These are phyloP conservation scores for Platycnemis pennipes DNA, from an alignment of 2,888 invertebrate species.

Conservation along the genomic window DNA sequence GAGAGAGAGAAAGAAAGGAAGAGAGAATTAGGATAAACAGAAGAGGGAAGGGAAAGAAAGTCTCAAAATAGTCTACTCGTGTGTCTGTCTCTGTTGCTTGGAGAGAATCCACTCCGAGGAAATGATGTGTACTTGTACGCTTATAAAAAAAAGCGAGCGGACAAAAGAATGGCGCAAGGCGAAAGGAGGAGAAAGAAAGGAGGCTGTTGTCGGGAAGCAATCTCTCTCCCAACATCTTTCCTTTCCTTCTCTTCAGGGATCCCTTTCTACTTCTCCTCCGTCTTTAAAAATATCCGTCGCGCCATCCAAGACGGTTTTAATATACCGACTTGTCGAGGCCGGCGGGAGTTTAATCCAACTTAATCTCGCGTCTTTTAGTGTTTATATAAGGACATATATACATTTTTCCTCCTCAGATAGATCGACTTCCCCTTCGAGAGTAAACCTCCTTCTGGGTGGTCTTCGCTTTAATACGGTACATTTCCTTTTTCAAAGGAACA, in stretches of 20 bases:
- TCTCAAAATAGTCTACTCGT: too few species aligned
- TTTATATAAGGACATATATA: not conserved
- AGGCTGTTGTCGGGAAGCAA: conserved; percentile 13
- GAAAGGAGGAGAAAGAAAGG: not conserved
- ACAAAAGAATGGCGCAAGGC: not conserved
- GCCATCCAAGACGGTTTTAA: not conserved
- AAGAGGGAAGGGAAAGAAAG: not conserved
- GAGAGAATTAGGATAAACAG: not conserved
- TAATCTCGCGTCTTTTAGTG: not conserved
- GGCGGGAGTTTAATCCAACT: not conserved
- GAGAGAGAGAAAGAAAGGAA: not conserved
- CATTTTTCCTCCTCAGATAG: not conserved
- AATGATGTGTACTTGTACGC: too few species aligned
- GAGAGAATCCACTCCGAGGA: too few species aligned
- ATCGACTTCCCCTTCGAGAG: not conserved
- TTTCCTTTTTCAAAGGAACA: too few species aligned
- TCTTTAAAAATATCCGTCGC: not conserved
- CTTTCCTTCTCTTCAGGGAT: not conserved
- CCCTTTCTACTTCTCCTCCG: not conserved
- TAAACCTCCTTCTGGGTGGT: not conserved
- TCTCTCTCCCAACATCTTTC: not conserved
- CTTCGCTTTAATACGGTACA: not conserved
- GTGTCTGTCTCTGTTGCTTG: too few species aligned
- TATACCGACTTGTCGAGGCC: not conserved
- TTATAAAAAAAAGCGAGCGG: not conserved